phyloP scores from a whole-genome alignment of 35 echinoderm and acorn worm genomes.

The Strongylocentrotus purpuratus region DNA sequence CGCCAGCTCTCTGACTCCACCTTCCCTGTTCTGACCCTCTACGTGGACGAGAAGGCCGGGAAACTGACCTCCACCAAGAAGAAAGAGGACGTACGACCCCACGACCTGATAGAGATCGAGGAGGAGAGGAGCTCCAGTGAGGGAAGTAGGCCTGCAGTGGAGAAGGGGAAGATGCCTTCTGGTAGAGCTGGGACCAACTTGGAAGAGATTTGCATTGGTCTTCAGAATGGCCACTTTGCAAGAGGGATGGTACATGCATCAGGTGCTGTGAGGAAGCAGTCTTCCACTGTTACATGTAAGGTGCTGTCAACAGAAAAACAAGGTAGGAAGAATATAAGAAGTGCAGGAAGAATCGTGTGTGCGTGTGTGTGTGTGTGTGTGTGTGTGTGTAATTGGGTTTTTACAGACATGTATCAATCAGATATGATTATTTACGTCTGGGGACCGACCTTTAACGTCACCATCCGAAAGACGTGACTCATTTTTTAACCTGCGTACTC shows the following conservation, averaged over 20 bases:
- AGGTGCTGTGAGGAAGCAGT: neutral
- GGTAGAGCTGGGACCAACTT: neutral
- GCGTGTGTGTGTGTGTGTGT: too few species aligned
- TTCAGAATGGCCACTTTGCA: neutral
- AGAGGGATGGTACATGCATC: neutral
- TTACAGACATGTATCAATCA: too few species aligned
- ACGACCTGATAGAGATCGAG: neutral
- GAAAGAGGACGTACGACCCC: neutral
- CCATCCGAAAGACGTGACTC: too few species aligned
- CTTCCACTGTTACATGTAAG: neutral
- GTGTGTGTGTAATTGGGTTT: too few species aligned
- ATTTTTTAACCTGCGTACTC: too few species aligned
- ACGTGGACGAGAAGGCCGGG: neutral
- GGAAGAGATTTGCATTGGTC: neutral
- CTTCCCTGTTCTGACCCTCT: constrained; percentile 7
- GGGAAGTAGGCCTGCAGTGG: neutral
- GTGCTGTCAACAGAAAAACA: neutral
- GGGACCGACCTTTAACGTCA: too few species aligned
- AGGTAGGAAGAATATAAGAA: neutral
- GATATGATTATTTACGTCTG: too few species aligned
- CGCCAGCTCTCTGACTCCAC: constrained; percentile 25
- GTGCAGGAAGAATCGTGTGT: neutral
- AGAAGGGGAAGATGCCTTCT: neutral
- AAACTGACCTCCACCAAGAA: constrained; percentile 1
- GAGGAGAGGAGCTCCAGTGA: constrained; percentile 26